Base-by-base conservation (phyloP, 2,888 invertebrate genomes). In the Heliconius ethilla region DNA sequence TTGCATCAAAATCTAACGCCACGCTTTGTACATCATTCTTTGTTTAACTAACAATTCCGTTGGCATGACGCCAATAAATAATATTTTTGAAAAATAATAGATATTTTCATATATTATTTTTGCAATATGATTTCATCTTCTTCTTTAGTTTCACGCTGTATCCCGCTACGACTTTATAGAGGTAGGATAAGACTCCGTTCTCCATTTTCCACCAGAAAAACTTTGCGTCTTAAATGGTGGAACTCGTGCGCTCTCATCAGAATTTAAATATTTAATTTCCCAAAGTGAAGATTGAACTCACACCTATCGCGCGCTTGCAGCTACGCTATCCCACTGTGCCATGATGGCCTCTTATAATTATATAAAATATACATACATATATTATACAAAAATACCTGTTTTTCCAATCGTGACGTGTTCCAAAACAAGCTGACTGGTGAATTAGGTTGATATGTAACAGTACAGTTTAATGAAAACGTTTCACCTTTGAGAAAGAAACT, bases 401-500 rank as follows among this genome's bases (percentile, higher is more conserved):
- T n/a, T 4, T 37, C 25, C 62, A 45, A n/a, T 25, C 27, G 55
- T 69, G 91, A 90, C 76, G 81, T 83, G 0, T 67, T 81, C 93
- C 92, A 92, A 25, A 65, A 74, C 70, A 94, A 84, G n/a, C 84
- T 84, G 11, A 89, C 81, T 63, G 91, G 85, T 13, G 81, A 80
- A 80, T 89, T 88, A 3, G 75, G 82, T 81, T 85, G 75, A 76
- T 88, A 90, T 9, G 80, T 66, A 62, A 90, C 88, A 11, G 90
- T 88, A 81, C 94, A 94, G 81, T 90, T 91, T 2, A 94, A 82
- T 25, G 88, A 83, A 84, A 94, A 91, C 2, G 86, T 86, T 85
- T 93, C 93, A 3, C 89, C 89, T 75, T 84, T 79, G 63, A 92
- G 82, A 83, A 92, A 94, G 72, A 85, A 80, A 10, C 27, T 55